A percentile compares a stretch with the other conserved stretches of the same genome.
These are phyloP conservation scores for Mayetiola destructor DNA, from an alignment of 2,888 invertebrate genomes.

Conservation along the genomic window DNA sequence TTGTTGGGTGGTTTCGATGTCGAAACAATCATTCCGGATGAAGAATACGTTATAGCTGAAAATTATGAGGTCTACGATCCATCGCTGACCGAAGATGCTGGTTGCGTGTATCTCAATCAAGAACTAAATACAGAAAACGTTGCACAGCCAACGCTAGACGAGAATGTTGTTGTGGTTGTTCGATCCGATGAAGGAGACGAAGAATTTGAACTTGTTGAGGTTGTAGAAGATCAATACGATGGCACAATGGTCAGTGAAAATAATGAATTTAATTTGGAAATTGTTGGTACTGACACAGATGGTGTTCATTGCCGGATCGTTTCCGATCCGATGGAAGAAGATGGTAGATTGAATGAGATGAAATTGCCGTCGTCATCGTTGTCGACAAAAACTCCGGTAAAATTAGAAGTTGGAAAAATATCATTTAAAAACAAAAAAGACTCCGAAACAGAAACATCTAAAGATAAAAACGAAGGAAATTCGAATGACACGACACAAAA, in stretches of 20 bases:
- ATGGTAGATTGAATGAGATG: not conserved
- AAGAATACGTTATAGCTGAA: not conserved
- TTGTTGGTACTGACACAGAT: not conserved
- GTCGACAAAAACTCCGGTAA: not conserved
- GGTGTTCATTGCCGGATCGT: not conserved
- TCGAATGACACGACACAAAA: not conserved
- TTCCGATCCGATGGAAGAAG: not conserved
- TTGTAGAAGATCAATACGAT: not conserved
- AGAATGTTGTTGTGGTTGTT: not conserved
- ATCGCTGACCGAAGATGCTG: not conserved
- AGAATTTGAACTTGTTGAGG: not conserved
- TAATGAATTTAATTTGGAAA: not conserved
- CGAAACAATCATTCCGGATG: not conserved
- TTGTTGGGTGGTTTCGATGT: too few species aligned
- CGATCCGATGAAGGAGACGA: not conserved
- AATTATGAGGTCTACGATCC: not conserved
- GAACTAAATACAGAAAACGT: not conserved
- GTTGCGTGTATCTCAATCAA: not conserved
- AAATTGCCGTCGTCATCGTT: not conserved
- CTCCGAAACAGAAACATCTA: not conserved
- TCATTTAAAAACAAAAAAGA: not conserved
- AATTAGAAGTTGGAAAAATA: not conserved
- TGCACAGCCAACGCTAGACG: not conserved
- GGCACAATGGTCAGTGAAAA: not conserved
- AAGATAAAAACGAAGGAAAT: not conserved